Conservation (phyloP, 2,888 invertebrate genomes). For the Microplitis manilae region DNA sequence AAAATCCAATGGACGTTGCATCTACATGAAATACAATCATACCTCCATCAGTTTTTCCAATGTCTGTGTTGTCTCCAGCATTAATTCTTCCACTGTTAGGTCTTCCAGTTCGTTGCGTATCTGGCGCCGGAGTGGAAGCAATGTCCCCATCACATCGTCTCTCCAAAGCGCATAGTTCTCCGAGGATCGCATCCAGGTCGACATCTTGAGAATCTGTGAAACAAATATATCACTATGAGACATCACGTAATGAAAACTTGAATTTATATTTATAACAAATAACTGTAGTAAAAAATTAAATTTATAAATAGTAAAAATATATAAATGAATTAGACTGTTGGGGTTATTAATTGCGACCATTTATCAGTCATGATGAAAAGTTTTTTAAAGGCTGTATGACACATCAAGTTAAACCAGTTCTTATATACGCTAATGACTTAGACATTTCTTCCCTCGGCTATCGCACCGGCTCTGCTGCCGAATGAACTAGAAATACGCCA, state of each 20-base stretch:
- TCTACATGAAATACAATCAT: conserved; percentile 41
- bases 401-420: conserved; percentile 57
- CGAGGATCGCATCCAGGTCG: conserved; percentile 96
- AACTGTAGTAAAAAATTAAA: not conserved
- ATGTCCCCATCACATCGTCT: conserved; percentile 75
- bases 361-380: conserved; percentile 32
- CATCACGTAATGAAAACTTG: not conserved
- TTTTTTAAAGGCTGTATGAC: conserved; percentile 46
- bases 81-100: conserved; percentile 65
- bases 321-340: not conserved
- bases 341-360: conserved; percentile 23
- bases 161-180: conserved; percentile 95
- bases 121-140: conserved; percentile 65
- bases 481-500: conserved; percentile 34
- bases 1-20: not conserved
- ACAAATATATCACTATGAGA: conserved; percentile 22
- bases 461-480: conserved; percentile 22
- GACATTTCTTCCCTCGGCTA: conserved; percentile 49
- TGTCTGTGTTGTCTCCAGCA: conserved; percentile 62
- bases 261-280: not conserved
- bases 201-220: conserved; percentile 91
- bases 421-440: conserved; percentile 55
- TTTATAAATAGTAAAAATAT: not conserved
- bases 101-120: conserved; percentile 65
- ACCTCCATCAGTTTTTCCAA: conserved; percentile 65